A percentile compares a stretch with the other conserved stretches of the same genome.
These are phyloP conservation scores for Drosophila yakuba DNA, from an alignment of 1,140 invertebrate genomes.

Conservation along the genomic window DNA sequence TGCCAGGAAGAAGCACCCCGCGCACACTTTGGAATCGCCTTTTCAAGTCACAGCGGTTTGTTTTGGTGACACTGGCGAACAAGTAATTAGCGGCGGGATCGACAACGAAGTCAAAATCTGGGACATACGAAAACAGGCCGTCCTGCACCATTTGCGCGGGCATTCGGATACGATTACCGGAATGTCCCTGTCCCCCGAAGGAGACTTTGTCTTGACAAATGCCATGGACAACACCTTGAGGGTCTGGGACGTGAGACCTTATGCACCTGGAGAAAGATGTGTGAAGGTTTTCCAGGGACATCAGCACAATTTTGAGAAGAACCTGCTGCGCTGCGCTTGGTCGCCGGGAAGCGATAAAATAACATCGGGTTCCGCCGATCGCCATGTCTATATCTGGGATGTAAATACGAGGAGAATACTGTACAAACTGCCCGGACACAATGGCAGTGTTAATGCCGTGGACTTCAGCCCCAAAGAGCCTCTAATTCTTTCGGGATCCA, in stretches of 20 bases:
- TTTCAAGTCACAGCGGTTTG: constrained; percentile 96
- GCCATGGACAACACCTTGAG: constrained; percentile 97
- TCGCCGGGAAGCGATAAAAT: constrained; percentile 94
- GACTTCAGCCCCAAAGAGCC: constrained; percentile 98
- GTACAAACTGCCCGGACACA: constrained; percentile 99
- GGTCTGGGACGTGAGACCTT: constrained; percentile 93
- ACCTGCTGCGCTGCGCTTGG: constrained; percentile 95
- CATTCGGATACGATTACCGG: constrained; percentile 98
- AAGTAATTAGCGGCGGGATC: constrained; percentile 95
- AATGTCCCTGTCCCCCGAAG: constrained; percentile 96
- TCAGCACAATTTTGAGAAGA: constrained; percentile 99
- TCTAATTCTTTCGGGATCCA: constrained; percentile 96
- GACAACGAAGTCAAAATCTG: constrained; percentile 99
- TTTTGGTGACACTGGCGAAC: constrained; percentile 98
- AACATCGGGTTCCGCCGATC: constrained; percentile 96
- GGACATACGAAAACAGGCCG: constrained; percentile 96
- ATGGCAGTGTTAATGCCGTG: constrained; percentile 98
- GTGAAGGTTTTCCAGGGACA: constrained; percentile 96
- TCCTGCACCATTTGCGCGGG: constrained; percentile 93
- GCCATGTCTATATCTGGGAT: constrained; percentile 99
- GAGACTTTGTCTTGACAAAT: constrained; percentile 97
- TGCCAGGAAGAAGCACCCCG: constrained; percentile 91
- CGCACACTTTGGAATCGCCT: constrained; percentile 91
- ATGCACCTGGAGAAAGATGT: constrained; percentile 95
- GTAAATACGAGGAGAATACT: constrained; percentile 95